Evolutionary conservation across 2,113 vertebrate genomes (phyloP), one percentile per base, ranked within the genome.

Genomic region (Smithornis capensis): DNA sequence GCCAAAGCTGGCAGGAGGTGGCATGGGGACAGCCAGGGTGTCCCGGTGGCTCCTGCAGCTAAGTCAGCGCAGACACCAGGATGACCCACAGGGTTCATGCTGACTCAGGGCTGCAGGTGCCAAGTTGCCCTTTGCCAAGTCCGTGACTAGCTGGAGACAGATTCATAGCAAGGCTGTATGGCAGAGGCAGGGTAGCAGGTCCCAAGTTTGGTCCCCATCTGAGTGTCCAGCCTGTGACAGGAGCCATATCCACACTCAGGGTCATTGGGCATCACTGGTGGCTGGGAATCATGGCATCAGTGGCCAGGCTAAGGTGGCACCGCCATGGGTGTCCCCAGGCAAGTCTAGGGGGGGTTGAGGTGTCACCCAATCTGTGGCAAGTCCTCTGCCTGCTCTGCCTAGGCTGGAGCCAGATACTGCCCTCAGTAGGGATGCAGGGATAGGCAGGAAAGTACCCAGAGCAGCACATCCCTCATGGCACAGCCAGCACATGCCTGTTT

Each of bases 391-490:
- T 10, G 40, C 23, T 64, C 37, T 63, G 77, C 67, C 49, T 14
- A 23, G 22, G 8, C 55, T 19, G 25, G 60, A 11, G 13, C 11
- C 0, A 0, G 47, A 23, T 21, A 29, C 63, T 50, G 37, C 42
- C 40, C 64, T 14, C 16, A 4, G 35, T 2, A 22, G 49, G 63
- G 52, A 19, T 33, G 40, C 27, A 27, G 69, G 75, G 29, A 35
- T 12, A 44, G 79, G 62, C 37, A 35, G 76, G 71, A 29, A 38
- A 10, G 47, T 22, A 12, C 37, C 67, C 1, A 4, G 33, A 27
- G 2, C 0, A 0, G 35, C 0, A 0, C 56, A 63, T 47, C 68
- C 69, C 84, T 29, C 0, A 0, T 0, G 9, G 84, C 37, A 53
- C 76, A 21, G 23, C n/a, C 0, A 0, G 42, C 80, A 89, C 12